Evolutionary conservation across 2,113 vertebrate genomes (phyloP).

Genomic region (Podilymbus podiceps): DNA sequence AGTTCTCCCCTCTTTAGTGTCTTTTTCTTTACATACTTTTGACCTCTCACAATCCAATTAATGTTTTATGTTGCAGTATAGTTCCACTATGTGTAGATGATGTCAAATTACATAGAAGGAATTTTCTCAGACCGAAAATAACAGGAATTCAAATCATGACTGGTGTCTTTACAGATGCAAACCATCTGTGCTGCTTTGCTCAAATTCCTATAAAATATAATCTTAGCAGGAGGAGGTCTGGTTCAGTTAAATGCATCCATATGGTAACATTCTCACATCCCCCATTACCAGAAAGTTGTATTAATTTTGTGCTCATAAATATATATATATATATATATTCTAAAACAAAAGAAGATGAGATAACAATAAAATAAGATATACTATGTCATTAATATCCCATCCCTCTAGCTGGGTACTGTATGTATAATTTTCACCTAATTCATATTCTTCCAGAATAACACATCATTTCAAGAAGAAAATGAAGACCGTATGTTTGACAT

Average conservation of each 20-base stretch:
- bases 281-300: neutral
- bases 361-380: neutral
- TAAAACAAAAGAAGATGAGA: neutral
- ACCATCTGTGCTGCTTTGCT: constrained; percentile 10
- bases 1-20: neutral
- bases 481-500: neutral
- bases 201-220: neutral
- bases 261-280: constrained; percentile 8
- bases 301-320: neutral
- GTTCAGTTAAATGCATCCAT: constrained; percentile 33
- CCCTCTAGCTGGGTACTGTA: neutral
- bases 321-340: neutral
- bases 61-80: neutral
- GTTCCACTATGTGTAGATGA: neutral
- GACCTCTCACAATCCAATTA: neutral
- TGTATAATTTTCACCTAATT: neutral
- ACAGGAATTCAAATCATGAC: constrained; percentile 9
- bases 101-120: neutral
- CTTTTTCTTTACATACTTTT: neutral
- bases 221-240: neutral
- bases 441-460: neutral
- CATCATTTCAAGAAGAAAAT: neutral
- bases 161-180: constrained; percentile 43
- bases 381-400: neutral
- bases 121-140: constrained; percentile 8